These are phyloP conservation scores for Zoanthus sociatus DNA, from an alignment of 92 coral and sea anemone genomes.

Conservation along the genomic window DNA sequence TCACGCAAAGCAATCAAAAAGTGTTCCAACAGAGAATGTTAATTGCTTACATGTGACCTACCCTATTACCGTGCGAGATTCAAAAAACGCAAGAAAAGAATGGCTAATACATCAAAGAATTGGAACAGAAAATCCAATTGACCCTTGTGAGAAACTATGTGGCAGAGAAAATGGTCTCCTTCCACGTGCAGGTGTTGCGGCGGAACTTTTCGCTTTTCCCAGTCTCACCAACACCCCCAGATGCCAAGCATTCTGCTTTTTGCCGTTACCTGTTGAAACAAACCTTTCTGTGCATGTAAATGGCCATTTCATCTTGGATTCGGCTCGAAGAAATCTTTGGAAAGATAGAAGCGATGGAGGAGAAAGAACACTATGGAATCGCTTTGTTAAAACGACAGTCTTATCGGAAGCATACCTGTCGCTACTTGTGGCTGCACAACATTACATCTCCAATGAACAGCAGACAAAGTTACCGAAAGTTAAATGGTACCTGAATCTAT, in stretches of 20 bases:
- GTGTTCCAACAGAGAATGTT: constrained; percentile 58
- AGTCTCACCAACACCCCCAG: background rate
- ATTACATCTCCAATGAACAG: constrained; percentile 33
- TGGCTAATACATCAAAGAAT: constrained; percentile 86
- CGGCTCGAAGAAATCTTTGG: constrained; percentile 91
- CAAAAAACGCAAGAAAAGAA: constrained; percentile 32
- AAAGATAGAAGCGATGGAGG: constrained; percentile 63
- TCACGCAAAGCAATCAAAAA: constrained; percentile 54
- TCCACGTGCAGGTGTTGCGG: constrained; percentile 94
- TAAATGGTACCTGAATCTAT: constrained; percentile 23
- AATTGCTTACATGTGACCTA: constrained; percentile 67
- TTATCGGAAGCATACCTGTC: constrained; percentile 73
- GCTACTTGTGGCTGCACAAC: constrained; percentile 70
- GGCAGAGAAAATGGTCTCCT: constrained; percentile 78
- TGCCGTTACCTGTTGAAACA: constrained; percentile 80
- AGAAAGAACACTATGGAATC: constrained; percentile 75
- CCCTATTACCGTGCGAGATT: constrained; percentile 66
- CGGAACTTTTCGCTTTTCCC: constrained; percentile 51
- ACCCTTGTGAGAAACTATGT: constrained; percentile 57
- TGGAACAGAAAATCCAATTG: constrained; percentile 37
- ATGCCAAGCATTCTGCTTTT: constrained; percentile 76
- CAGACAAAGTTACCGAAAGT: constrained; percentile 8
- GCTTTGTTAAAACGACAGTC: constrained; percentile 67
- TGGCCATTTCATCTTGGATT: constrained; percentile 88
- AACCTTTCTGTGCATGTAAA: constrained; percentile 91